These are phyloP conservation scores for Lepisosteus oculatus DNA, from an alignment of 2,113 vertebrate species.

Conservation along the genomic window DNA sequence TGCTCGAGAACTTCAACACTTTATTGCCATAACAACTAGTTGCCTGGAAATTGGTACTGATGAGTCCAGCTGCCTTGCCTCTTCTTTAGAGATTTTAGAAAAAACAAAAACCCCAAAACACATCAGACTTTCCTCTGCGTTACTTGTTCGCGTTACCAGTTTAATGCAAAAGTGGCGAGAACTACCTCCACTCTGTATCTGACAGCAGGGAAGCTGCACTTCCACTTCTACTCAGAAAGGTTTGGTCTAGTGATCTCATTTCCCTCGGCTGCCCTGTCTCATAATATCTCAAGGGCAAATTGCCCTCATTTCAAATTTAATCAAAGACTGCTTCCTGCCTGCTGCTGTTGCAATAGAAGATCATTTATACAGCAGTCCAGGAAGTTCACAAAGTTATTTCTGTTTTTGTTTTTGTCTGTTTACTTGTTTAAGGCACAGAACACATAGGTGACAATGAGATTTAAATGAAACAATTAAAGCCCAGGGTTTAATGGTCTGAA, in stretches of 20 bases:
- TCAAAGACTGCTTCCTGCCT: neutral
- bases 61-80: too few relatives aligned
- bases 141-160: neutral
- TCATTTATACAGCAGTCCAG: neutral
- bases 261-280: neutral
- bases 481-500: too few relatives aligned
- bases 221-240: neutral
- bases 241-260: neutral
- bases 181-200: neutral
- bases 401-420: slow-evolving; percentile 7
- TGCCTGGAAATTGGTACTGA: too few relatives aligned
- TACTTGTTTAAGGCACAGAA: slow-evolving; percentile 6
- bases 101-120: neutral
- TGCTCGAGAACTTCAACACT: too few relatives aligned
- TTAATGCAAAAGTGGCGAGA: neutral
- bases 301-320: neutral
- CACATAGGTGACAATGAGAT: neutral
- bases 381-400: neutral
- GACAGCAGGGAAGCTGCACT: neutral
- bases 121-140: neutral
- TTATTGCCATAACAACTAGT: too few relatives aligned
- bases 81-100: neutral
- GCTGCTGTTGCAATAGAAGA: neutral
- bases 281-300: neutral
- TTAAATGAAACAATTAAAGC: too few relatives aligned